Percentiles rank a stretch among this genome's conserved stretches.
Conservation (phyloP, 1,140 invertebrate species). For the Catajapyx aquilonaris region DNA sequence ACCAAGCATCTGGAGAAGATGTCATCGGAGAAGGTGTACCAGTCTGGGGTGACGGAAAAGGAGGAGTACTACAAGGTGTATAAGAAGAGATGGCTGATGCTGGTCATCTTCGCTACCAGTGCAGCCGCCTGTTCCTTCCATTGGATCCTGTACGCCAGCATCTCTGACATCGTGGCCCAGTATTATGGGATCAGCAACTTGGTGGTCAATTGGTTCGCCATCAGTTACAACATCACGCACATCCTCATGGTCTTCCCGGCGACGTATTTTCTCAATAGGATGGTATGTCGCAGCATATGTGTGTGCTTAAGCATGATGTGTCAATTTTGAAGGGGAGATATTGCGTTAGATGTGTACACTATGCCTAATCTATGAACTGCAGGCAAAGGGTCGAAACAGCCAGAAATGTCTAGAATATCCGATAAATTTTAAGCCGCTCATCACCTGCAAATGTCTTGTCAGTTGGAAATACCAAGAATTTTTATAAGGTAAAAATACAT, state of each 20-base stretch:
- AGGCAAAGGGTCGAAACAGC: no score
- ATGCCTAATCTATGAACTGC: no score
- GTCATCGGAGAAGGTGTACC: no score
- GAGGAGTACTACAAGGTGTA: slow-evolving; percentile 14
- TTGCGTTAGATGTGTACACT: no score
- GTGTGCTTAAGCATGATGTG: no score
- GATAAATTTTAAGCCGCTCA: neutral
- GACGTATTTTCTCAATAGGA: slow-evolving; percentile 30
- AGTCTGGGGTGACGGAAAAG: no score
- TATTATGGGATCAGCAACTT: slow-evolving; percentile 19
- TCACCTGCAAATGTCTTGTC: neutral
- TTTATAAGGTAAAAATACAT: no score
- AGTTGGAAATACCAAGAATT: no score
- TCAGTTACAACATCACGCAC: slow-evolving; percentile 42
- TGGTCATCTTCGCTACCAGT: slow-evolving; percentile 29
- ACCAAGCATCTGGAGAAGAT: no score
- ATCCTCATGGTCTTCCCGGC: slow-evolving; percentile 40
- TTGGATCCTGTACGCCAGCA: slow-evolving; percentile 32
- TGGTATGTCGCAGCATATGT: no score
- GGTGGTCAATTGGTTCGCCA: slow-evolving; percentile 35
- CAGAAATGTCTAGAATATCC: neutral
- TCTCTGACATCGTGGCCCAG: slow-evolving; percentile 25
- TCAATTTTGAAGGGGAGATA: no score
- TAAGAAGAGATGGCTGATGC: slow-evolving; percentile 27
- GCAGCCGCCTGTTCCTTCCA: slow-evolving; percentile 34